Conservation (phyloP, 2,113 vertebrate genomes). For the Helogale parvula region DNA sequence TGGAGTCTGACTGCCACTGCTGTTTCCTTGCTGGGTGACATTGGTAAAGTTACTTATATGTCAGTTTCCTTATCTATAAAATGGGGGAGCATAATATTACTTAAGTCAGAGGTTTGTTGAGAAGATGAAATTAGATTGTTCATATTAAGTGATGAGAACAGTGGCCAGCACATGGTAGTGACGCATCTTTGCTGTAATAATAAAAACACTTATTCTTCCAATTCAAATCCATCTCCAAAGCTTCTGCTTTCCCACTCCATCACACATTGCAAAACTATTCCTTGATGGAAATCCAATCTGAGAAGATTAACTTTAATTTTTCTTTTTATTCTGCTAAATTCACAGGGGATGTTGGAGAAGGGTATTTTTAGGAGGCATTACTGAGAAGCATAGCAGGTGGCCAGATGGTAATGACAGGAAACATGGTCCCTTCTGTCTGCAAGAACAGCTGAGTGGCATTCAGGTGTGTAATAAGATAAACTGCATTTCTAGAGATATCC, state of each 20-base stretch:
- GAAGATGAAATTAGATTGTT: not conserved
- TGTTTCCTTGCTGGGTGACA: not conserved
- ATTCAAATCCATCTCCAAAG: not conserved
- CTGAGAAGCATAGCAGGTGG: conserved; percentile 59
- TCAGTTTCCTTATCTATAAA: conserved; percentile 19
- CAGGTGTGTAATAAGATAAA: conserved; percentile 48
- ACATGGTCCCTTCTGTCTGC: not conserved
- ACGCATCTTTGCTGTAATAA: not conserved
- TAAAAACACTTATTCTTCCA: not conserved
- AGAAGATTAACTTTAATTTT: conserved; percentile 4
- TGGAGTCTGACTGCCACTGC: not conserved
- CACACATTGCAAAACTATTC: not conserved
- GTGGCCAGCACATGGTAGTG: not conserved
- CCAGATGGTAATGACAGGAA: conserved; percentile 57
- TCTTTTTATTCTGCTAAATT: conserved; percentile 42
- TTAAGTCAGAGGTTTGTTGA: not conserved
- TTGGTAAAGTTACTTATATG: not conserved
- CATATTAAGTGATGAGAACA: not conserved
- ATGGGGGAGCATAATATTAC: not conserved
- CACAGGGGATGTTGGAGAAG: conserved; percentile 39
- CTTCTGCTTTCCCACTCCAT: not conserved
- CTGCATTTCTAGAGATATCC: not conserved
- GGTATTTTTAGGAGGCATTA: conserved; percentile 56
- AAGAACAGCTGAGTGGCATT: conserved; percentile 29
- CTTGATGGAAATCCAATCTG: conserved; percentile 23